Evolutionary conservation across 2,888 invertebrate species (phyloP).

Genomic region (Scelioninae gen. 1): DNA sequence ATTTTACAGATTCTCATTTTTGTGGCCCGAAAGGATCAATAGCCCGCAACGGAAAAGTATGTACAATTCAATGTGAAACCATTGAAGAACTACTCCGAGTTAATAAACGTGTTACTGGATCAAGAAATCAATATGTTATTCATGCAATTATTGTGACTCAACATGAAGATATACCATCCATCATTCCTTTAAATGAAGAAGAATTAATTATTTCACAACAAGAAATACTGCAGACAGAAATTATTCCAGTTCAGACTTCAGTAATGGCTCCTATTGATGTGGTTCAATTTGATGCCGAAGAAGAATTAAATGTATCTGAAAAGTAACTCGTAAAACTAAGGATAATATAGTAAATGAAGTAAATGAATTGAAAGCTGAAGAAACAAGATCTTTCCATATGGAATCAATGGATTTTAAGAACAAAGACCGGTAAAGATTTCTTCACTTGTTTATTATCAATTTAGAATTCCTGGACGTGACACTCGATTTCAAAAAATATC

Average conservation of each 20-base stretch:
- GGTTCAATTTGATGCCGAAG: constrained; percentile 47
- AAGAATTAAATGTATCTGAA: too few species aligned
- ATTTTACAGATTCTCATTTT: constrained; percentile 6
- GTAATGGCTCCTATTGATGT: constrained; percentile 67
- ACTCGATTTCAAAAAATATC: constrained; percentile 73
- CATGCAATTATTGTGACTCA: too few species aligned
- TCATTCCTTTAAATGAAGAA: too few species aligned
- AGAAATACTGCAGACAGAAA: too few species aligned
- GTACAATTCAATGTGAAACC: background rate
- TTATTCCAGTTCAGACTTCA: constrained; percentile 51
- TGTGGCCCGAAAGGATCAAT: background rate
- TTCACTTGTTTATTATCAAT: constrained; percentile 75
- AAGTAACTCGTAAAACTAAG: too few species aligned
- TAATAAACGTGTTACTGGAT: too few species aligned
- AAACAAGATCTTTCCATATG: too few species aligned
- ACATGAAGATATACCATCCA: too few species aligned
- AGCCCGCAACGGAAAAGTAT: background rate
- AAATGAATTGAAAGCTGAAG: too few species aligned
- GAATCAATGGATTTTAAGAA: constrained; percentile 50
- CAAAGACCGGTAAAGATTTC: constrained; percentile 46
- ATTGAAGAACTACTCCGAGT: background rate
- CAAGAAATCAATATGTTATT: too few species aligned
- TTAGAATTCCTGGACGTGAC: constrained; percentile 67
- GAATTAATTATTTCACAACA: too few species aligned
- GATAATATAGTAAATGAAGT: too few species aligned